A percentile compares a stretch with the other conserved stretches of the same genome.
These are phyloP conservation scores for Heloderma charlesbogerti DNA, from an alignment of 2,113 vertebrate genomes.

Conservation along the genomic window DNA sequence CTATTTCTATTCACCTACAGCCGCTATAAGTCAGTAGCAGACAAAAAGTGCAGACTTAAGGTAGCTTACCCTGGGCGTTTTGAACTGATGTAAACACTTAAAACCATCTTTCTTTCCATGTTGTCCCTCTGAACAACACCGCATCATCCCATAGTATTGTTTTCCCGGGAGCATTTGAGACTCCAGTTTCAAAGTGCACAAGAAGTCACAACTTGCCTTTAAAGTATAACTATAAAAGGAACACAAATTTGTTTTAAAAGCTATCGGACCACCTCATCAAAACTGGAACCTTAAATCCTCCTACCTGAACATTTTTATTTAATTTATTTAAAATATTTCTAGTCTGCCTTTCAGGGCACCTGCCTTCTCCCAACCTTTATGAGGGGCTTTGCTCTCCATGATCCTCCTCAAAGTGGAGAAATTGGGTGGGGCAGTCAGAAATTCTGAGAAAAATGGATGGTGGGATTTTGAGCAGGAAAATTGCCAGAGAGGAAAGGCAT, in stretches of 20 bases:
- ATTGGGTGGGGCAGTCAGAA: neutral
- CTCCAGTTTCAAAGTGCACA: neutral
- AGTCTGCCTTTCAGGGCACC: too few species aligned
- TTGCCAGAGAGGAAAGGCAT: neutral
- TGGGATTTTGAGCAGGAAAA: neutral
- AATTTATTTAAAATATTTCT: too few species aligned
- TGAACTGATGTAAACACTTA: neutral
- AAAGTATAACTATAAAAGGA: neutral
- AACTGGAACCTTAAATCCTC: too few species aligned
- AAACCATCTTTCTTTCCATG: neutral
- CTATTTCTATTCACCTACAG: constrained; percentile 15
- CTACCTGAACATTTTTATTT: too few species aligned
- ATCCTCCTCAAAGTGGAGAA: neutral
- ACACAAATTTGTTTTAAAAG: neutral
- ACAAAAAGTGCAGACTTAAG: neutral
- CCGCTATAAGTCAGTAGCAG: neutral
- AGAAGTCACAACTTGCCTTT: too few species aligned
- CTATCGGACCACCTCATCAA: neutral
- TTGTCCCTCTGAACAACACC: neutral
- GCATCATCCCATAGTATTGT: neutral
- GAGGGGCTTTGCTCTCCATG: too few species aligned
- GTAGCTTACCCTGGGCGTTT: neutral
- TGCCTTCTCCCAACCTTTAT: too few species aligned
- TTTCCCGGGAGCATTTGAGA: neutral
- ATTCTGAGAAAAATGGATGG: neutral